Evolutionary conservation across 1,140 invertebrate genomes (phyloP).

Genomic region (Cephus cinctus): DNA sequence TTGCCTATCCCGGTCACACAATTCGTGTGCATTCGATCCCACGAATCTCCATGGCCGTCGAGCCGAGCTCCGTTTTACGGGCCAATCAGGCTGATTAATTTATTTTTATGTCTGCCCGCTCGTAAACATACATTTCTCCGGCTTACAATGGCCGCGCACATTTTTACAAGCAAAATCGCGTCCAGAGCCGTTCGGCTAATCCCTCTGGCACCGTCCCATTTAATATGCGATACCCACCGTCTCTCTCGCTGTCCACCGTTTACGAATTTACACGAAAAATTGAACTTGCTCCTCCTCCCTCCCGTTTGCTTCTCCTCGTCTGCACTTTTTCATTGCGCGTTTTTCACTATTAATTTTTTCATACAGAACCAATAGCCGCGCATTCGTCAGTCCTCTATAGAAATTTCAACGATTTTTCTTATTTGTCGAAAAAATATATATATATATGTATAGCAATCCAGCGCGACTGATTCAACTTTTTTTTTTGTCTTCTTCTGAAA

Average conservation of each 20-base stretch:
- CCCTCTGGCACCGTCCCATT: slow-evolving; percentile 39
- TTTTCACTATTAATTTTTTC: slow-evolving; percentile 16
- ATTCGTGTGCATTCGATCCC: too few relatives aligned
- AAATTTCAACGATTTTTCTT: too few relatives aligned
- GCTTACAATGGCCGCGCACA: slow-evolving; percentile 25
- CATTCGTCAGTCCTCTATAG: too few relatives aligned
- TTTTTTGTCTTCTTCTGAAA: too few relatives aligned
- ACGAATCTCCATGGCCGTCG: too few relatives aligned
- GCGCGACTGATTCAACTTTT: too few relatives aligned
- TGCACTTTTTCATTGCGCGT: slow-evolving; percentile 30
- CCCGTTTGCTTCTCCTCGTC: slow-evolving; percentile 26
- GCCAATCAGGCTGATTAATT: slow-evolving; percentile 14
- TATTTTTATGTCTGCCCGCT: slow-evolving; percentile 1
- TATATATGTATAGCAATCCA: too few relatives aligned
- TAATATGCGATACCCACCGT: slow-evolving; percentile 41
- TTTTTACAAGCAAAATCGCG: slow-evolving; percentile 37
- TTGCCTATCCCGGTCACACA: too few relatives aligned
- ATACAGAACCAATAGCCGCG: slow-evolving; percentile 18
- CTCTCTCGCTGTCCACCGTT: slow-evolving; percentile 29
- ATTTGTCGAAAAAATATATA: too few relatives aligned
- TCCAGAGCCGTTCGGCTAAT: slow-evolving; percentile 30
- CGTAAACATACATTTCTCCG: slow-evolving; percentile 37
- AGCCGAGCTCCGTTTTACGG: too few relatives aligned
- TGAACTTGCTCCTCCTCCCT: slow-evolving; percentile 25
- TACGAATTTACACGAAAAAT: slow-evolving; percentile 45